Conservation (phyloP, 2,113 vertebrate species). For the Caracal caracal region DNA sequence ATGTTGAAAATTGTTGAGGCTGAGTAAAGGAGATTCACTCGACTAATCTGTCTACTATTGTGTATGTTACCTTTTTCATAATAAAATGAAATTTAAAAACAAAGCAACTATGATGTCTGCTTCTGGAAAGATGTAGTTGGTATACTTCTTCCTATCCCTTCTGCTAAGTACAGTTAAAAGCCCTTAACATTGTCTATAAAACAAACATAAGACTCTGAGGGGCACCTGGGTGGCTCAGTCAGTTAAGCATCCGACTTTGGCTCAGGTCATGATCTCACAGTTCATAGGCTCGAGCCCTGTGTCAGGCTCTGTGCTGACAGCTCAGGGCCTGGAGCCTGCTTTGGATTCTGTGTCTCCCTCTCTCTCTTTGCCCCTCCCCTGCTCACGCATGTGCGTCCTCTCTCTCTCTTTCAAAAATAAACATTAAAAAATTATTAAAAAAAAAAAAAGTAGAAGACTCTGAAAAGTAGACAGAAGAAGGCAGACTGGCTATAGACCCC, state of each 20-base stretch:
- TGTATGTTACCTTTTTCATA: conserved; percentile 25
- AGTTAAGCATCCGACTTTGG: no score
- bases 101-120: neutral
- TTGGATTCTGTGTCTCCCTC: no score
- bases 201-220: neutral
- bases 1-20: neutral
- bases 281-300: no score
- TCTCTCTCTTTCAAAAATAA: no score
- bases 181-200: neutral
- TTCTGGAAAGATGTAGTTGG: neutral
- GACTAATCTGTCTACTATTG: neutral
- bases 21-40: neutral
- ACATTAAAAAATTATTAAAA: no score
- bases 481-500: neutral
- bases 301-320: no score
- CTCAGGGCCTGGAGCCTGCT: no score
- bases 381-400: no score
- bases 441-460: neutral
- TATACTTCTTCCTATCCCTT: neutral
- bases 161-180: conserved; percentile 27
- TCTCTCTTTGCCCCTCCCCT: no score
- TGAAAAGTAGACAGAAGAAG: neutral
- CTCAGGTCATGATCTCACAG: no score
- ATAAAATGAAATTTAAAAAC: conserved; percentile 35
- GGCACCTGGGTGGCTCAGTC: no score